These are phyloP conservation scores for Eumacrocentrus americanus DNA, from an alignment of 2,888 invertebrate species.

Conservation along the genomic window DNA sequence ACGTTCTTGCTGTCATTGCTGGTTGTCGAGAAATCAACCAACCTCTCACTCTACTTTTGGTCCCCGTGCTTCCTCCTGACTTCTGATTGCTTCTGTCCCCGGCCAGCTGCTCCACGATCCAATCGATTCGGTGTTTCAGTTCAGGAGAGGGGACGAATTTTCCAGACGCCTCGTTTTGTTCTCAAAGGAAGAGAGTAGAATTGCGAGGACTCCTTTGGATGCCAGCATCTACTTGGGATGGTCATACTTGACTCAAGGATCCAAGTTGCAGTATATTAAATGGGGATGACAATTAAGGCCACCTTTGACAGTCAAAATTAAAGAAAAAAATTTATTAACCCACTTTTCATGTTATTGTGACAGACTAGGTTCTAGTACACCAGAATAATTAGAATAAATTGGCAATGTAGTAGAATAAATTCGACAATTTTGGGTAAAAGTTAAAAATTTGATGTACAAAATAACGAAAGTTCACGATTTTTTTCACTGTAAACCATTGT, in stretches of 20 bases:
- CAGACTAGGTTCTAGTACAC: too few relatives aligned
- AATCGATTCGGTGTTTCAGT: constrained; percentile 46
- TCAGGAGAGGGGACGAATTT: constrained; percentile 16
- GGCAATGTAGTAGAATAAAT: too few relatives aligned
- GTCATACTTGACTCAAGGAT: constrained; percentile 11
- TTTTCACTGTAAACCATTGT: too few relatives aligned
- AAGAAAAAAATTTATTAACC: too few relatives aligned
- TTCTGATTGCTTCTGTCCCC: constrained; percentile 54
- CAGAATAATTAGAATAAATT: too few relatives aligned
- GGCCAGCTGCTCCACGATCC: constrained; percentile 50
- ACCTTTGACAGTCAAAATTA: not conserved
- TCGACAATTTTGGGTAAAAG: too few relatives aligned
- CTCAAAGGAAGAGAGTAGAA: constrained; percentile 4
- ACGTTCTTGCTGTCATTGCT: not conserved
- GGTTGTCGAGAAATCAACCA: not conserved
- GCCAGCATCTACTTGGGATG: not conserved
- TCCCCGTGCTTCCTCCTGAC: constrained; percentile 42
- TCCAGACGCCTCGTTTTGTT: constrained; percentile 19
- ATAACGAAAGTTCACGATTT: too few relatives aligned
- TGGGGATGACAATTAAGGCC: not conserved
- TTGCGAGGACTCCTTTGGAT: not conserved
- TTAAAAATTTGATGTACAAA: too few relatives aligned
- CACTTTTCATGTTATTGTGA: too few relatives aligned
- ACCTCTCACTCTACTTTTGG: constrained; percentile 20
- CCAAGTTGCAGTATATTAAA: not conserved